A percentile compares a stretch with the other conserved stretches of the same genome.
Conservation (phyloP, 2,797 vertebrate genomes). For the Ptychobarbus kaznakovi region DNA sequence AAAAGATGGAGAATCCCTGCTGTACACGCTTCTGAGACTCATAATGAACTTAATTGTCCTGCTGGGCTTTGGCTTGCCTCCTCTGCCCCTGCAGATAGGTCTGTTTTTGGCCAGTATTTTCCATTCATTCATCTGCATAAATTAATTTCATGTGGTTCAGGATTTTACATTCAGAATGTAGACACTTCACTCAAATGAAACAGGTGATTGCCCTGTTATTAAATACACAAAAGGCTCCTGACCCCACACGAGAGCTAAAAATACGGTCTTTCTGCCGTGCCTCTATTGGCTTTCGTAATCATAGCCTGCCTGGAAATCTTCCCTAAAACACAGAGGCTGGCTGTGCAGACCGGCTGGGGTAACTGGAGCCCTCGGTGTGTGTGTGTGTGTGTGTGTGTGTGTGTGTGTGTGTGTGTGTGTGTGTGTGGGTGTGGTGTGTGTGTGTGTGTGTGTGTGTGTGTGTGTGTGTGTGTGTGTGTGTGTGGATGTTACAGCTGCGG, state of each 20-base stretch:
- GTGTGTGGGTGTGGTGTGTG: constrained; percentile 18
- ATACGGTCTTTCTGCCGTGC: constrained; percentile 13
- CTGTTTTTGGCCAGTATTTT: background rate
- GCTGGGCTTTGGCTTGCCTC: background rate
- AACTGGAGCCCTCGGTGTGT: constrained; percentile 1
- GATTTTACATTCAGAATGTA: background rate
- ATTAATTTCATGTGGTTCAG: background rate
- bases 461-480: constrained; percentile 1
- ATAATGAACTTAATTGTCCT: constrained; percentile 15
- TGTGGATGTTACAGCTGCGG: constrained; percentile 17
- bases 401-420: background rate
- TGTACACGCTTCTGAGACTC: constrained; percentile 4
- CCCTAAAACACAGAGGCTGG: constrained; percentile 23
- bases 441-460: background rate
- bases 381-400: constrained; percentile 13
- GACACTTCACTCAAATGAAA: background rate
- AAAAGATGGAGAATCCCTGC: constrained; percentile 1
- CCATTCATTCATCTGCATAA: background rate
- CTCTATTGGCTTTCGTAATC: constrained; percentile 21
- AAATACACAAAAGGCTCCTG: background rate
- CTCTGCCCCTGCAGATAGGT: background rate
- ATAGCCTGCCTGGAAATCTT: constrained; percentile 36
- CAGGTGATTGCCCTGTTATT: constrained; percentile 11
- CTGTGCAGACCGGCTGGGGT: constrained; percentile 30
- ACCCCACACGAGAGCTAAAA: constrained; percentile 34